Evolutionary conservation across 2,113 vertebrate species (phyloP).

Genomic region (Phocoena sinus): DNA sequence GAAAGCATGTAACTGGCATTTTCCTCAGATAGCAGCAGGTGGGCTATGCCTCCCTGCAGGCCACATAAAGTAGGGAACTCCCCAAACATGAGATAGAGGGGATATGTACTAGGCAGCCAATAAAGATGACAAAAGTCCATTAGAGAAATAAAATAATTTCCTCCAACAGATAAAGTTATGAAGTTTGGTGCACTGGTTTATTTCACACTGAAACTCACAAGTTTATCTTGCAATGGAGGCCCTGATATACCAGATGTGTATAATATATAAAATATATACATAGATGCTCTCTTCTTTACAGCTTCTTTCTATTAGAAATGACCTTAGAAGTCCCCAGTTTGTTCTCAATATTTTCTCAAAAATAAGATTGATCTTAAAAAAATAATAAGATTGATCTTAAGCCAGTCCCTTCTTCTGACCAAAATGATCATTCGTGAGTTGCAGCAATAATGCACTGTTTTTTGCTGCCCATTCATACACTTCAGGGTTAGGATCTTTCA

Average conservation of each 20-base stretch:
- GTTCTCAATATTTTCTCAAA: background rate
- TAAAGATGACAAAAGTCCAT: background rate
- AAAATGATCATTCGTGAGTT: background rate
- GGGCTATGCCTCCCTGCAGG: background rate
- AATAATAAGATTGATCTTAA: background rate
- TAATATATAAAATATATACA: background rate
- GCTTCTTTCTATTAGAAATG: background rate
- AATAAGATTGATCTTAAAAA: background rate
- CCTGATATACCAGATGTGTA: background rate
- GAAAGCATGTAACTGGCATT: background rate
- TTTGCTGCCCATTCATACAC: too few relatives aligned
- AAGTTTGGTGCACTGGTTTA: background rate
- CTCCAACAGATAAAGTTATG: background rate
- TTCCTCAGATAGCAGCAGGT: background rate
- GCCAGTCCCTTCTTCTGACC: background rate
- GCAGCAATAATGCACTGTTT: background rate
- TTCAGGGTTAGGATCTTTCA: background rate
- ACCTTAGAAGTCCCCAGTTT: background rate
- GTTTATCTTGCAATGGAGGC: background rate
- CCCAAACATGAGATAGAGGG: background rate
- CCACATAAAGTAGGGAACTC: background rate
- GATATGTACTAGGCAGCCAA: background rate
- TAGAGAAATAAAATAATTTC: background rate
- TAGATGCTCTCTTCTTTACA: background rate
- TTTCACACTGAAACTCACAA: background rate